Evolutionary conservation across 2,797 vertebrate genomes (phyloP), one percentile per base, ranked within the genome.

Genomic region (Schizopygopsis pylzovi): DNA sequence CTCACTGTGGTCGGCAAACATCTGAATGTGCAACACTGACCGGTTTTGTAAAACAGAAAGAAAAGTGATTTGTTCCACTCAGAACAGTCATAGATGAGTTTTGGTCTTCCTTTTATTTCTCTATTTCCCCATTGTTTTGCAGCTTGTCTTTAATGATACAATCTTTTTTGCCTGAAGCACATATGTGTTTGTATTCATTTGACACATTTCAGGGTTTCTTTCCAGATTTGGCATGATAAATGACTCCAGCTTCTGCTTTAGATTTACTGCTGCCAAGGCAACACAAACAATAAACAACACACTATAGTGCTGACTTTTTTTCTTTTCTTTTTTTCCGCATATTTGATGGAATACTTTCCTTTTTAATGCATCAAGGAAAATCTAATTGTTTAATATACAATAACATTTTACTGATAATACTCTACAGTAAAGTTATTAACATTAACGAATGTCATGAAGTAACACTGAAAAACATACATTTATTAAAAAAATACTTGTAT

Each of bases 1-100:
- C 76, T 85, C 83, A 79, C 49, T 56, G 83, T 61, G 83, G 76
- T 71, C 15, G 65, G 63, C 83, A 45, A 79, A 70, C 83, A 85
- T 85, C 52, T 85, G 83, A 20, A 71, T 79, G 25, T 70, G 65
- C 25, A 61, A 71, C 83, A 77, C 61, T 79, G 22, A 61, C 33
- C 16, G 28, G 28, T 68, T 84, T 77, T 77, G 73, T 54, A 84
- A 77, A 77, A 61, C 82, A 68, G 47, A 84, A 84, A 68, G 77
- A 78, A 49, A 84, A 54, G 22, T 39, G 54, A 15, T 70, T 70
- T 79, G 39, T 71, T 85, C 67, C 76, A 47, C 28, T 84, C 22
- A 18, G 49, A 79, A 79, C 18, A 71, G 20, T 45, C 82, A 54
- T 77, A 49, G 54, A 83, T 75, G 37, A n/a, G n/a, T n/a, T n/a